Evolutionary conservation across 2,888 invertebrate genomes (phyloP), one percentile per base, ranked within the genome.

Genomic region (Caenorhabditis sinica): DNA sequence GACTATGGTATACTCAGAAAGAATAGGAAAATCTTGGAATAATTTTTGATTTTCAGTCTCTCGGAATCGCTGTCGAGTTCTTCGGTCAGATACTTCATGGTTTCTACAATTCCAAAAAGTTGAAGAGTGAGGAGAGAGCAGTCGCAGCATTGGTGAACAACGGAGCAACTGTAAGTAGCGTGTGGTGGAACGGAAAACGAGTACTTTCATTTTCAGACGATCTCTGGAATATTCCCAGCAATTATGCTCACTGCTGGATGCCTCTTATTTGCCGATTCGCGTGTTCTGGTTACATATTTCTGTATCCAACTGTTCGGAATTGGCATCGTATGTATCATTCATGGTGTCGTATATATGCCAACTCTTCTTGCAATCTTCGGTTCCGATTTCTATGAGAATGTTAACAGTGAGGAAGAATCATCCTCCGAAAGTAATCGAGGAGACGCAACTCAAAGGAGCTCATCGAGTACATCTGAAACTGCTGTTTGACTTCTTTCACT

Each of bases 61-160:
- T 83, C 8, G 83, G 83, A 43, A 83, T 83, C n/a, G 68, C 83
- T 9, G 77, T 77, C 17, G 83, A 83, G 58, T 83, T 83, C 36
- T 69, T 83, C 25, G 73, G 73, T 20, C 83, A 72, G 28, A 71
- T 83, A n/a, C 68, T 83, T n/a, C 71, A 83, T 45, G 83, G 77
- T 0, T 83, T 77, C 56, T 83, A 79, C 61, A 83, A 77, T 33
- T 83, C 83, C n/a, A 73, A 83, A 45, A 77, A 77, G 23, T 17
- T 40, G 23, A 53, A 49, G 30, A 43, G 51, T n/a, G 72, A 68
- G 23, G 77, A 83, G n/a, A 45, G 77, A 53, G 77, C 72, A 15
- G 53, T 79, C 15, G 68, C 49, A 23, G 72, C 83, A 13, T 36
- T 83, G 3, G 66, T 65, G 8, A 73, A 58, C 8, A 77, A 77